A percentile compares a stretch with the other conserved stretches of the same genome.
These are phyloP conservation scores for Malurus splendens DNA, from an alignment of 2,797 vertebrate species.

Conservation along the genomic window DNA sequence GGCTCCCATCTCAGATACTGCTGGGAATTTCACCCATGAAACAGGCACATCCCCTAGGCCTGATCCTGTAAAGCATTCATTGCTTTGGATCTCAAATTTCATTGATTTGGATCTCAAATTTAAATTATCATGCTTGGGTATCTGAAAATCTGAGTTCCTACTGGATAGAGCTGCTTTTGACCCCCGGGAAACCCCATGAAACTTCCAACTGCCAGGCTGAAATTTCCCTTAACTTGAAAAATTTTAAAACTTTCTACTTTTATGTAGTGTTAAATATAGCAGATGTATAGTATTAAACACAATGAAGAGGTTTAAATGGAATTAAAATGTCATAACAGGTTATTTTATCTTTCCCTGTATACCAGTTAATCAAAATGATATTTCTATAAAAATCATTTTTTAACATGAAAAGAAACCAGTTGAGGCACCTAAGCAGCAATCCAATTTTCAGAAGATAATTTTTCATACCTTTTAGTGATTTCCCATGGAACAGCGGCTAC, in stretches of 20 bases:
- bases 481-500: neutral
- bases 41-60: neutral
- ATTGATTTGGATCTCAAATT: neutral
- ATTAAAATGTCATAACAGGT: neutral
- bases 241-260: neutral
- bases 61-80: neutral
- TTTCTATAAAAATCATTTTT: constrained; percentile 23
- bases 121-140: neutral
- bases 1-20: neutral
- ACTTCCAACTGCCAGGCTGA: neutral
- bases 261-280: neutral
- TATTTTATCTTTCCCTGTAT: constrained; percentile 20
- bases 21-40: neutral
- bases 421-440: constrained; percentile 23
- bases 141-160: neutral
- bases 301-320: neutral
- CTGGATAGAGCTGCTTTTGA: neutral
- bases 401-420: neutral
- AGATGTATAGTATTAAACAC: neutral
- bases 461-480: constrained; percentile 18
- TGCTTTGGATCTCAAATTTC: neutral
- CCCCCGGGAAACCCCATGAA: neutral
- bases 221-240: neutral
- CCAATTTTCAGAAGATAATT: constrained; percentile 16
- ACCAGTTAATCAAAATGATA: constrained; percentile 22